phyloP scores from a whole-genome alignment of 2,797 vertebrate genomes.

The Molossus molossus region DNA sequence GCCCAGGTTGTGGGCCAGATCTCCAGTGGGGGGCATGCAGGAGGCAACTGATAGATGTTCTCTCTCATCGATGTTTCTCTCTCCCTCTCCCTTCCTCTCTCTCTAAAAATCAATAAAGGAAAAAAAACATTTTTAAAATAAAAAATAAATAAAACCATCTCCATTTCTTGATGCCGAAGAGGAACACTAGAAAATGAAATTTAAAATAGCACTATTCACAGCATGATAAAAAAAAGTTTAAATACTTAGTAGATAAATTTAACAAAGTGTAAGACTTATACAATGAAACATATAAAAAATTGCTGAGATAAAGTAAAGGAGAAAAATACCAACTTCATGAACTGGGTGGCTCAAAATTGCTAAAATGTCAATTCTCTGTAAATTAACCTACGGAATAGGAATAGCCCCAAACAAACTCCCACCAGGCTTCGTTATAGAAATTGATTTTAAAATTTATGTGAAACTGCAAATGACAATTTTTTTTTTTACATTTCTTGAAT shows the following conservation, averaged over 20 bases:
- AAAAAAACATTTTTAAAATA: no score
- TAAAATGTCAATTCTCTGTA: background rate
- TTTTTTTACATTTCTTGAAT: no score
- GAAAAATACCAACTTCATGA: background rate
- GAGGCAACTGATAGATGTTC: no score
- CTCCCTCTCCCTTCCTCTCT: no score
- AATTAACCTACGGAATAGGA: background rate
- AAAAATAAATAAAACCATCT: background rate
- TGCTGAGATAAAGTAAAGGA: conserved; percentile 61
- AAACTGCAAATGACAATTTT: no score
- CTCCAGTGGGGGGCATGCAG: no score
- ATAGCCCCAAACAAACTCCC: background rate
- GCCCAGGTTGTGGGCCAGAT: no score
- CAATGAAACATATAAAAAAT: background rate
- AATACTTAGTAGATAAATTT: conserved; percentile 48
- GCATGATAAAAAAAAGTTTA: background rate
- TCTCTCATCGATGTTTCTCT: no score
- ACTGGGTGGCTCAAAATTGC: background rate
- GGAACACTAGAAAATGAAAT: background rate
- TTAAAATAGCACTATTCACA: background rate
- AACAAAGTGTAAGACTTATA: background rate
- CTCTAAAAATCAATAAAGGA: no score
- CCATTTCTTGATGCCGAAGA: conserved; percentile 21
- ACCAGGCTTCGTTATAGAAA: background rate
- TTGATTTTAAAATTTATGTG: background rate